These are phyloP conservation scores for Chloroclysta siterata DNA, from an alignment of 2,888 invertebrate genomes.

Conservation along the genomic window DNA sequence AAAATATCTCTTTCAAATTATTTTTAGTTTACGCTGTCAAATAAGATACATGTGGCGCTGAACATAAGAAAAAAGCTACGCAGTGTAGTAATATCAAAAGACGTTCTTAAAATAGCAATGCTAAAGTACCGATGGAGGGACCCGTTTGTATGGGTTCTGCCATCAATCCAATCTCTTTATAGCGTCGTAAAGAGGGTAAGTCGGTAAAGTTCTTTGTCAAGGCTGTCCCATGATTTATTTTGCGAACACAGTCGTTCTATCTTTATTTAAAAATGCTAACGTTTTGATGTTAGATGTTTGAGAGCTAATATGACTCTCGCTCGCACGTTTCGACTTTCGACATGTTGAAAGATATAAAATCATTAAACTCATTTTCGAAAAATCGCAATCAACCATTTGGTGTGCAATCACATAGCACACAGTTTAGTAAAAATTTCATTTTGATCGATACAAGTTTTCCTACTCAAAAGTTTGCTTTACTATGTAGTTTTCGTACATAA, in stretches of 20 bases:
- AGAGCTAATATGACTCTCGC: too few relatives aligned
- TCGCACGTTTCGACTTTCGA: too few relatives aligned
- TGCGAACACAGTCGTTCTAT: slow-evolving; percentile 29
- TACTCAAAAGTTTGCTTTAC: too few relatives aligned
- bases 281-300: too few relatives aligned
- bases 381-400: too few relatives aligned
- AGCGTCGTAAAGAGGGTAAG: slow-evolving; percentile 45
- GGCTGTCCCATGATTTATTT: slow-evolving; percentile 47
- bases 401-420: too few relatives aligned
- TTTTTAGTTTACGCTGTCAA: too few relatives aligned
- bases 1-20: neutral
- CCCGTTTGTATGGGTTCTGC: slow-evolving; percentile 38
- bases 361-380: too few relatives aligned
- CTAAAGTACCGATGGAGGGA: slow-evolving; percentile 37
- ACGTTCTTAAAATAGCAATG: slow-evolving; percentile 38
- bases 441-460: too few relatives aligned
- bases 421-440: too few relatives aligned
- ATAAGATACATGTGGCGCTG: neutral
- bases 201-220: slow-evolving; percentile 52
- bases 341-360: too few relatives aligned
- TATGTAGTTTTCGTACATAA: too few relatives aligned
- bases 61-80: neutral
- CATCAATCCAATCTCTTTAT: slow-evolving; percentile 43
- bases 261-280: slow-evolving; percentile 12
- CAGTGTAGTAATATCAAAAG: slow-evolving; percentile 26